Evolutionary conservation across 2,797 vertebrate genomes (phyloP), one percentile per base, ranked within the genome.

Genomic region (Sebastes ruberrimus): DNA sequence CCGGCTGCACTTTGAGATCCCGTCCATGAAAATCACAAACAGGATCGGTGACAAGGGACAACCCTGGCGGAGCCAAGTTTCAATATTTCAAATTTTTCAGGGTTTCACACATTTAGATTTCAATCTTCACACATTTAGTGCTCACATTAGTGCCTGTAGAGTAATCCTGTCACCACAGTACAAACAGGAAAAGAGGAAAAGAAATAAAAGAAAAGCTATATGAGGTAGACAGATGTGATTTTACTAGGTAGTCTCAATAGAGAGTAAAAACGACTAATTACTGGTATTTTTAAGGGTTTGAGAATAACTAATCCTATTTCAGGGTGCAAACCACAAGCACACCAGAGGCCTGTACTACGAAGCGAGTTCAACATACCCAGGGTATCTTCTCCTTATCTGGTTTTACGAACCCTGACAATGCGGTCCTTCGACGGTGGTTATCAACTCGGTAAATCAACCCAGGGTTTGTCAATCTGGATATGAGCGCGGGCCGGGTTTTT

Each of bases 1-100:
- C 38, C 38, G 13, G 38, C 38, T 42, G 13, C 38, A 42, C 38
- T 0, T 42, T 42, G 38, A 16, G 38, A 42, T 42, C 38, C 38
- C 0, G 0, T 42, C 13, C 38, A 42, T 42, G 38, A 42, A 42
- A 42, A 42, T 42, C 38, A 42, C 38, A 42, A 42, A 0, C 38
- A 42, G 5, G 13, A 42, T 42, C 38, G 13, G 38, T 42, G 13
- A 16, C 38, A 16, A 42, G 13, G 38, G 13, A 42, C 0, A 16
- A 42, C 38, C 38, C 13, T 42, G 38, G 38, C 0, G 13, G 38
- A 42, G 38, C 38, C 49, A 52, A 52, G 7, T 20, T 52, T 52
- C 49, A 52, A 18, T 52, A 52, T 52, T 6, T 10, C 6, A 42
- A 14, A 10, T 14, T 14, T 18, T 23, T 22, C 1, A 42, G 30